Conservation (phyloP, 2,888 invertebrate genomes). For the Lingula anatina region DNA sequence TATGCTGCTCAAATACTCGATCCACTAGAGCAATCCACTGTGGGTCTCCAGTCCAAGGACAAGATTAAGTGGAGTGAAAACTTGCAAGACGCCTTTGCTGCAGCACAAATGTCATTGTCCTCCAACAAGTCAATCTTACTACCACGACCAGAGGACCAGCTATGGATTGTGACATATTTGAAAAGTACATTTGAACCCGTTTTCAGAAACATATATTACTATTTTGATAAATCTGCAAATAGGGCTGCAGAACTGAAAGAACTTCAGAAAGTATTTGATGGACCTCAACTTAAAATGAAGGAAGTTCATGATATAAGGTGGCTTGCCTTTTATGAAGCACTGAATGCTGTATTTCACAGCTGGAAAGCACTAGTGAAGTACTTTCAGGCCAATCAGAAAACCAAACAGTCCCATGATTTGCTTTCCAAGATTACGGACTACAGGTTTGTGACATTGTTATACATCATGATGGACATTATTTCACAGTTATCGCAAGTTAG, state of each 20-base stretch:
- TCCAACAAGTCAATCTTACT: conserved; percentile 6
- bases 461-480: conserved; percentile 9
- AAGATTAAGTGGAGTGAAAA: conserved; percentile 9
- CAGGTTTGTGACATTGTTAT: conserved; percentile 2
- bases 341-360: conserved; percentile 5
- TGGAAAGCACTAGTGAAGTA: conserved; percentile 8
- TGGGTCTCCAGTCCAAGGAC: conserved; percentile 7
- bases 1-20: conserved; percentile 4
- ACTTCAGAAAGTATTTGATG: conserved; percentile 8
- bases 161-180: too few relatives aligned
- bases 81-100: conserved; percentile 2
- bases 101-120: conserved; percentile 3
- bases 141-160: conserved; percentile 10
- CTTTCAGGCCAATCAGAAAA: conserved; percentile 5
- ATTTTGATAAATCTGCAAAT: too few relatives aligned
- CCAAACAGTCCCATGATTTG: conserved; percentile 6
- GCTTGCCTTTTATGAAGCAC: conserved; percentile 9
- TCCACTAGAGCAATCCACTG: conserved; percentile 5
- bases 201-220: too few relatives aligned
- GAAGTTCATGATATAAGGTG: conserved; percentile 10
- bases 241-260: too few relatives aligned
- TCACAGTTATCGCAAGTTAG: conserved; percentile 4
- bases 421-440: conserved; percentile 2
- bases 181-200: too few relatives aligned
- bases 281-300: conserved; percentile 5